Conservation (phyloP, 2,797 vertebrate genomes). For the Liparis tanakae region DNA sequence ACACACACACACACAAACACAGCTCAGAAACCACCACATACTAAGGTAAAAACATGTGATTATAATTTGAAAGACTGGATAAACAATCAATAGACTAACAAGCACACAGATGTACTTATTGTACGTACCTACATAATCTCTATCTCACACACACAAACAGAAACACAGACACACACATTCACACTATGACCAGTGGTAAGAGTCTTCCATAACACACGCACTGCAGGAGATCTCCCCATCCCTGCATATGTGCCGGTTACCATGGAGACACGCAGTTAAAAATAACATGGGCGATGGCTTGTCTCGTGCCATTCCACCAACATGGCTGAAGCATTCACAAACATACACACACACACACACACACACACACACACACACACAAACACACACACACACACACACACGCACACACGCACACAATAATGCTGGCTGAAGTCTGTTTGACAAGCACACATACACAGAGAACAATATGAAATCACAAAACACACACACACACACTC, state of each 20-base stretch:
- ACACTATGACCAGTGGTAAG: conserved; percentile 61
- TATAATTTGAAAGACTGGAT: conserved; percentile 23
- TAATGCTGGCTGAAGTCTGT: conserved; percentile 35
- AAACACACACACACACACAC: conserved; percentile 25
- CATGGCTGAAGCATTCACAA: conserved; percentile 76
- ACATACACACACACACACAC: conserved; percentile 36
- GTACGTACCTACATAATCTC: not conserved
- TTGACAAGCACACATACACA: conserved; percentile 35
- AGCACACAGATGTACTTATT: not conserved
- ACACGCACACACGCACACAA: conserved; percentile 29
- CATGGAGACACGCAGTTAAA: conserved; percentile 88
- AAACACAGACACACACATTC: conserved; percentile 28
- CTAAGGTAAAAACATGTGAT: not conserved
- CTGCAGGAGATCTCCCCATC: conserved; percentile 76
- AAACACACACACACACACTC: conserved; percentile 24
- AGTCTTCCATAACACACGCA: conserved; percentile 62
- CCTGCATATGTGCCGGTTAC: conserved; percentile 83
- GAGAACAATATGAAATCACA: conserved; percentile 34
- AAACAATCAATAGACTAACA: conserved; percentile 18
- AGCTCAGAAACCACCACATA: not conserved
- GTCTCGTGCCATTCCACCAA: conserved; percentile 83
- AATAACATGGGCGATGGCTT: conserved; percentile 87
- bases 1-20: conserved; percentile 1
- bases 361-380: conserved; percentile 27
- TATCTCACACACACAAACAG: conserved; percentile 15